Base-by-base conservation (phyloP, 2,797 vertebrate genomes). In the Lithobates pipiens region DNA sequence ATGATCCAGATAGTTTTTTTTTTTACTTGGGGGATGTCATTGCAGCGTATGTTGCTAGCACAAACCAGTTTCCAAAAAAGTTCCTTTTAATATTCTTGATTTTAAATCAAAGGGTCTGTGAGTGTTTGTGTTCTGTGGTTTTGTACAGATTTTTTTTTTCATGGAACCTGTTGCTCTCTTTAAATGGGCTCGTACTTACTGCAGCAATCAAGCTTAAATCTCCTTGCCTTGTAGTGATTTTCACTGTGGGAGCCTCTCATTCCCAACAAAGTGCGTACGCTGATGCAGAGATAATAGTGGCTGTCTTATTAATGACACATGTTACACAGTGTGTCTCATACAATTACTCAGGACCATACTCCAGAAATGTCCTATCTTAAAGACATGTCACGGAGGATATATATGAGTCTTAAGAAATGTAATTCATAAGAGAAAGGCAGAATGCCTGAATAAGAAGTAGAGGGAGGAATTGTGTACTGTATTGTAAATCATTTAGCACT, bases 261-360 rank as follows among this genome's bases (percentile, higher is more conserved):
- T 82, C 72, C 61, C 34, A 76, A 74, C 32, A 46, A 44, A 81
- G 46, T 68, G 63, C 71, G 15, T n/a, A 79, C 32, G 75, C 80
- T 80, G 78, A 80, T 16, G 84, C 63, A 69, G 84, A 80, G 77
- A 80, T 85, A 85, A 85, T 85, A 54, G 84, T 15, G 0, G 23
- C 74, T 72, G 79, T 82, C 85, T 76, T 82, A 85, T 78, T 81
- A 81, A 82, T 72, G 78, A 44, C 65, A 63, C 61, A 57, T 71
- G 71, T 36, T 82, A 72, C 39, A n/a, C 10, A 3, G 44, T 27
- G 72, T 42, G 46, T 27, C 74, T 77, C n/a, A 15, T 36, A 25
- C 73, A 77, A 86, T 86, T 71, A 81, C 54, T 67, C 46, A 8
- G 68, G 29, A 25, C 15, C 2, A n/a, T 29, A 54, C 32, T 15